These are phyloP conservation scores for Tipula helvola DNA, from an alignment of 2,888 invertebrate genomes.

Conservation along the genomic window DNA sequence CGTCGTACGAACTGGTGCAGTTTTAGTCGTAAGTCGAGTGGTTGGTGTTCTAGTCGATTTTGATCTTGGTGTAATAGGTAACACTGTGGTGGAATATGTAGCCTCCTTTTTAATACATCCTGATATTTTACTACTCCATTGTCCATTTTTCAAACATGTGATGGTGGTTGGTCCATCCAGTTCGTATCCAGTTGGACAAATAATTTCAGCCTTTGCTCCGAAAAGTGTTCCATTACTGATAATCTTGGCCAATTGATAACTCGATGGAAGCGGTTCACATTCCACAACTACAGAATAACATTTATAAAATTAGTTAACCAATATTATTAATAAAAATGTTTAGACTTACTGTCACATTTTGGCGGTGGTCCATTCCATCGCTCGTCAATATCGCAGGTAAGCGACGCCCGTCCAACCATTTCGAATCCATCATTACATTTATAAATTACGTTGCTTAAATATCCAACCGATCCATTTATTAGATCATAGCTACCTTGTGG, in stretches of 20 bases:
- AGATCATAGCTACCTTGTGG: constrained; percentile 67
- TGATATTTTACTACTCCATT: constrained; percentile 67
- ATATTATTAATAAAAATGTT: not conserved
- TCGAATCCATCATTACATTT: constrained; percentile 71
- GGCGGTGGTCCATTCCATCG: constrained; percentile 91
- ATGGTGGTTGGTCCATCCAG: constrained; percentile 54
- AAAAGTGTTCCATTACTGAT: constrained; percentile 47
- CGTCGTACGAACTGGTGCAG: constrained; percentile 21
- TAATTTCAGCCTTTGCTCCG: constrained; percentile 63
- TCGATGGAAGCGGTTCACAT: constrained; percentile 54
- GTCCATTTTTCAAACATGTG: constrained; percentile 60
- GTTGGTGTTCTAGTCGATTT: constrained; percentile 23
- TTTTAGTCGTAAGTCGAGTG: constrained; percentile 17
- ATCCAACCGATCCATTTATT: constrained; percentile 76
- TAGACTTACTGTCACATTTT: constrained; percentile 58
- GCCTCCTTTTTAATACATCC: constrained; percentile 55
- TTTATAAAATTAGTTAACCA: too few relatives aligned
- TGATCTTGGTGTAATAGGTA: constrained; percentile 28
- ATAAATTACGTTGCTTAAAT: constrained; percentile 76
- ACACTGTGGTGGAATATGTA: constrained; percentile 28
- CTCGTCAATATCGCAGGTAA: constrained; percentile 85
- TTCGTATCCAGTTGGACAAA: constrained; percentile 55
- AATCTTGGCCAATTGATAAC: constrained; percentile 43
- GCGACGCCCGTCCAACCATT: constrained; percentile 68
- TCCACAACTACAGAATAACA: constrained; percentile 43